Percentiles rank a stretch among this genome's conserved stretches.
Conservation (phyloP, 2,113 vertebrate species). For the Larimichthys crocea region DNA sequence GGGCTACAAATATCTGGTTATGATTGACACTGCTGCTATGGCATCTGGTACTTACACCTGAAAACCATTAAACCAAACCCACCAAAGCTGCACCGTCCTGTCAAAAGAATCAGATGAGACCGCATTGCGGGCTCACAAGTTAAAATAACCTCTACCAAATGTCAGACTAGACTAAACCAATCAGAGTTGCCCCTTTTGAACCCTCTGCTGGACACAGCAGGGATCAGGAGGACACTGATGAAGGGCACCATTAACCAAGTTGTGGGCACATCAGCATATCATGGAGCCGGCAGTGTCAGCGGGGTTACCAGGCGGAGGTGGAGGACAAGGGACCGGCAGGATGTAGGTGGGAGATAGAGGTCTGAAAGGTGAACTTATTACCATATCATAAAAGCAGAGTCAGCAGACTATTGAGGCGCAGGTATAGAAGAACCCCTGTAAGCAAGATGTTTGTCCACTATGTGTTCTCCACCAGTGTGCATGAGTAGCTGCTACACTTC, state of each 20-base stretch:
- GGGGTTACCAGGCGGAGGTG: slow-evolving; percentile 39
- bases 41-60: not conserved
- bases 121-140: slow-evolving; percentile 14
- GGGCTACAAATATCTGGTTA: not conserved
- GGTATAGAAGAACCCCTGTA: slow-evolving; percentile 10
- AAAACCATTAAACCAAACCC: slow-evolving; percentile 19
- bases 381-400: slow-evolving; percentile 51
- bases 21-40: slow-evolving; percentile 20
- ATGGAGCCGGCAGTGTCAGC: slow-evolving; percentile 23
- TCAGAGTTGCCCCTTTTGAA: slow-evolving; percentile 54
- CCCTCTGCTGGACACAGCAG: slow-evolving; percentile 15
- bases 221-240: slow-evolving; percentile 45
- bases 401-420: slow-evolving; percentile 54
- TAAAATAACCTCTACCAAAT: slow-evolving; percentile 56
- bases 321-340: slow-evolving; percentile 28
- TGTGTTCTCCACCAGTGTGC: slow-evolving; percentile 7
- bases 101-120: slow-evolving; percentile 50
- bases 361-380: slow-evolving; percentile 62
- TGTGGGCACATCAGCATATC: slow-evolving; percentile 62
- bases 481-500: slow-evolving; percentile 4
- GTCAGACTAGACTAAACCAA: slow-evolving; percentile 65
- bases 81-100: not conserved
- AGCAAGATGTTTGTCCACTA: not conserved
- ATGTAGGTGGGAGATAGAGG: slow-evolving; percentile 51
- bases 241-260: slow-evolving; percentile 58